A percentile compares a stretch with the other conserved stretches of the same genome.
Conservation (phyloP, 1,140 invertebrate species). For the Planococcus citri region DNA sequence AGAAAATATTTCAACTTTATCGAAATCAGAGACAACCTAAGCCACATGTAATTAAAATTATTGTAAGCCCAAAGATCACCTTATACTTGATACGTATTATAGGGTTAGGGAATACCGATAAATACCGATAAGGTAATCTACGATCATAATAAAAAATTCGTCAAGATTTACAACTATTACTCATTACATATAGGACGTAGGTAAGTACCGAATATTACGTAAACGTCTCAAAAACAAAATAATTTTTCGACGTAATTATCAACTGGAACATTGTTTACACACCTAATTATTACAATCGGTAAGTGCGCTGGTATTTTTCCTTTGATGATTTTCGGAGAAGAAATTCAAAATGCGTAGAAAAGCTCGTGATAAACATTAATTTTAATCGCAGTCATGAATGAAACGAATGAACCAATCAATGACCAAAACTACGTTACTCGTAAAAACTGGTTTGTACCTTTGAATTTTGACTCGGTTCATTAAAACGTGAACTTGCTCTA, state of each 20-base stretch:
- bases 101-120: no score
- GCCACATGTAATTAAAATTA: no score
- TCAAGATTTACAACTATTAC: no score
- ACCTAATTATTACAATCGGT: background rate
- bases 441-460: background rate
- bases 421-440: background rate
- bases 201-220: no score
- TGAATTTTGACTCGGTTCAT: background rate
- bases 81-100: no score
- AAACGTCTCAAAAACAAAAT: background rate
- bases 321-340: background rate
- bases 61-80: no score
- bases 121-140: no score
- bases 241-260: background rate
- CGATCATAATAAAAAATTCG: no score
- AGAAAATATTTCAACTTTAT: no score
- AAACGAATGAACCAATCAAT: background rate
- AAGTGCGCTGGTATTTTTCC: background rate
- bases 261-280: background rate
- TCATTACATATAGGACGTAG: no score
- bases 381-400: background rate
- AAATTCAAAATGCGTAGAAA: background rate
- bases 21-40: no score
- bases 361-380: background rate
- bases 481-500: background rate